Conservation (phyloP, 2,113 vertebrate species). For the Trematocara stigmaticum region DNA sequence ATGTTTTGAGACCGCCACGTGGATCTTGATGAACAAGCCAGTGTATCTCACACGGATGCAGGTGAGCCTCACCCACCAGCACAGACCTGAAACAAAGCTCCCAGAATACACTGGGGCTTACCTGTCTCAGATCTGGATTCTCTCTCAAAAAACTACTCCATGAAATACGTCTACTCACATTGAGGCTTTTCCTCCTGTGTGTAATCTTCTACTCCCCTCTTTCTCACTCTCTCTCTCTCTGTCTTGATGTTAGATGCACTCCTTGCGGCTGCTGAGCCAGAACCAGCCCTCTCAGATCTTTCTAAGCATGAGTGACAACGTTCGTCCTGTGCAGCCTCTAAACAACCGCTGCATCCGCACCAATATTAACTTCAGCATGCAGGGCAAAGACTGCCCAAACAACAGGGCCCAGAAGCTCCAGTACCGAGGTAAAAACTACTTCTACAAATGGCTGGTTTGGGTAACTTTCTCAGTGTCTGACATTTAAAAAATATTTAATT, state of each 20-base stretch:
- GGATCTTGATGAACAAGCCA: conserved; percentile 99
- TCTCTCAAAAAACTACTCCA: background rate
- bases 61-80: conserved; percentile 69
- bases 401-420: conserved; percentile 98
- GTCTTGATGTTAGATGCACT: conserved; percentile 84
- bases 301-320: conserved; percentile 98
- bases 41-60: conserved; percentile 99
- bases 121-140: background rate
- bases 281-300: conserved; percentile 99
- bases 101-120: background rate
- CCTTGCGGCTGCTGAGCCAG: conserved; percentile 95
- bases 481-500: background rate
- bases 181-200: background rate
- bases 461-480: background rate
- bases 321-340: conserved; percentile 92
- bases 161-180: background rate
- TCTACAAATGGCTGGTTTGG: no score
- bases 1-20: conserved; percentile 94
- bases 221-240: background rate
- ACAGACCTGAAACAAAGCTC: background rate
- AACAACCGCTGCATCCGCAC: conserved; percentile 99
- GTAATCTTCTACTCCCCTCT: background rate
- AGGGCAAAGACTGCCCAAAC: conserved; percentile 98
- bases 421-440: conserved; percentile 83
- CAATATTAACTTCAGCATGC: conserved; percentile 99